These are phyloP conservation scores for Terrapene triunguis DNA, from an alignment of 2,113 vertebrate species.

Conservation along the genomic window DNA sequence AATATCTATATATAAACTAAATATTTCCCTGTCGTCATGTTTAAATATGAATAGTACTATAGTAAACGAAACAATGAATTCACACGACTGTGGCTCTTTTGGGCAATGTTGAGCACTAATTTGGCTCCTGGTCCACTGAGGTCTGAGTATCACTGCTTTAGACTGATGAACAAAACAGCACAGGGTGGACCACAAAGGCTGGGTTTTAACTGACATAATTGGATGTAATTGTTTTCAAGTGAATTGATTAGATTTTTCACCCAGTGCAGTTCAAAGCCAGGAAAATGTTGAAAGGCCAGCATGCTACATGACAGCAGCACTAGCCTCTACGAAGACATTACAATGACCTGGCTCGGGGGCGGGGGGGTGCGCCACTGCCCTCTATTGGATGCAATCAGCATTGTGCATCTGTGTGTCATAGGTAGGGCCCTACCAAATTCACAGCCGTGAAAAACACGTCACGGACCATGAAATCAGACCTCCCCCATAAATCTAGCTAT, in stretches of 20 bases:
- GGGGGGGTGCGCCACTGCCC: too few relatives aligned
- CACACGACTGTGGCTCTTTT: neutral
- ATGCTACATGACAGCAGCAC: too few relatives aligned
- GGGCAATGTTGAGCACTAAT: neutral
- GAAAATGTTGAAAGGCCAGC: too few relatives aligned
- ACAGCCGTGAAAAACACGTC: neutral
- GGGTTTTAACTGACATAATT: neutral
- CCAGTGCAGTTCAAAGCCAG: neutral
- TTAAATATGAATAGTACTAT: neutral
- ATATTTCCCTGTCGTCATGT: too few relatives aligned
- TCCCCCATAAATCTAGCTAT: too few relatives aligned
- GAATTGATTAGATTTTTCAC: neutral
- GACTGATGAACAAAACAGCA: neutral
- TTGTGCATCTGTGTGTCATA: rapidly evolving
- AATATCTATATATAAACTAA: too few relatives aligned
- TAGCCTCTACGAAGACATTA: too few relatives aligned
- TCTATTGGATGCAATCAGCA: neutral
- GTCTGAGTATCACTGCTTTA: neutral
- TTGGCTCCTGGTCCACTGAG: neutral
- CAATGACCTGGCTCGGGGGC: too few relatives aligned
- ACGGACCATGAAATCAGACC: too few relatives aligned
- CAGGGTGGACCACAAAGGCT: neutral
- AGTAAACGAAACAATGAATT: neutral
- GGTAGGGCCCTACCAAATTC: neutral
- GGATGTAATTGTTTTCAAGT: neutral